Base-by-base conservation (phyloP, 2,113 vertebrate genomes). In the Etheostoma spectabile region DNA sequence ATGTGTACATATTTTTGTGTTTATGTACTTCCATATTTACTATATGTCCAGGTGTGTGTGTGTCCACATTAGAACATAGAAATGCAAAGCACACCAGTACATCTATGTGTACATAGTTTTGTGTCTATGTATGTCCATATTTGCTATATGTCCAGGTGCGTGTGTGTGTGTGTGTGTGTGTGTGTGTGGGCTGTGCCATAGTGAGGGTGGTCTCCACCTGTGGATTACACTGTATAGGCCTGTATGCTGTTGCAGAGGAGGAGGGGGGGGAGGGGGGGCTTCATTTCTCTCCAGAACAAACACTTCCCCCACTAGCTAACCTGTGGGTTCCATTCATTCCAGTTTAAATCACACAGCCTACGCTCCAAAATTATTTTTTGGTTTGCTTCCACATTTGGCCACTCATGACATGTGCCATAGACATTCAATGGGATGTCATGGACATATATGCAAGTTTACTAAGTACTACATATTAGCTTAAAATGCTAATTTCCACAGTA, bases 161-260 rank as follows among this genome's bases (percentile, higher is more conserved):
- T 12, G 16, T 46, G 51, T 24, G 42, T 33, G 11, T 24, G 16
- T 57, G 51, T 73, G 30, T 21, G 24, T 71, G n/a, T 53, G 56
- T 22, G 56, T 19, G 46, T 38, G 62, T 27, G 64, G 24, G 71
- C 19, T 62, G n/a, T 53, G 57, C 13, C 21, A 63, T 84, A 70
- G 12, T 53, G 53, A 88, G 85, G 91, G 88, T 92, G 92, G 89
- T 93, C 92, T 70, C 80, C 82, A 83, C 82, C 82, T 91, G 83
- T 53, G 73, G 65, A 82, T 83, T 70, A 76, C 33, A 63, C 33
- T 45, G 8, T 24, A 73, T 22, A 4, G 55, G 60, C 53, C 81
- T 81, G 52, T 63, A 61, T 80, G 72, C 19, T 71, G 61, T 68
- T 59, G 56, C 51, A 59, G 55, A 46, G 22, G 5, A 69, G 12